Base-by-base conservation (phyloP, 2,113 vertebrate species). In the Cyanoderma ruficeps region DNA sequence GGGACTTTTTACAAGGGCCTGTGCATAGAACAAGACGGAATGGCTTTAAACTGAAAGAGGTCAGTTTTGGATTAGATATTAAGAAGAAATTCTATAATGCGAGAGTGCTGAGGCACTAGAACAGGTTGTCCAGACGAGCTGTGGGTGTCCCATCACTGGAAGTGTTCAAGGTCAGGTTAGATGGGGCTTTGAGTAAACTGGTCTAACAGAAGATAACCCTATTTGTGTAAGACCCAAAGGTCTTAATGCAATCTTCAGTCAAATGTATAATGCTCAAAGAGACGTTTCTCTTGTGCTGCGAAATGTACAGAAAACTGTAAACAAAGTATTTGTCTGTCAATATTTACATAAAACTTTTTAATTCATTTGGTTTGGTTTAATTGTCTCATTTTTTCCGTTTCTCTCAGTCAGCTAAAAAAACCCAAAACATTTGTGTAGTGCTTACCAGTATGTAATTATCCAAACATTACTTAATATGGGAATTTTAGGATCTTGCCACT, bases 161-260 rank as follows among this genome's bases (percentile, higher is more conserved):
- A 61, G 13, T 35, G 6, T 53, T 61, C 47, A 53, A 68, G 60
- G 19, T 39, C 39, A 35, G n/a, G 9, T 41, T 75, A n/a, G 21
- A 47, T 60, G 14, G 7, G 28, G 8, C 39, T 47, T 75, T 60
- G 46, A 60, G 24, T 24, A 55, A 82, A 24, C 4, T 53, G 11
- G 5, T 47, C 30, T 53, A 27, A 13, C 35, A 17, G 16, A 68
- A 53, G 13, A 11, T n/a, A 30, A 15, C 14, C n/a, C 16, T 30
- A 16, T 7, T 9, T 0, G 0, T 24, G 13, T 23, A 23, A 44
- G 16, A 52, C 9, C 3, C 11, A 56, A 70, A 87, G 35, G 8
- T 61, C 33, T 57, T 49, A 74, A 78, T 19, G 28, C 3, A 55
- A 19, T 42, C 31, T 46, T 61, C n/a, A 70, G 25, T 64, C 41